These are phyloP conservation scores for Drosophila guanche DNA, from an alignment of 1,140 invertebrate genomes.

Conservation along the genomic window DNA sequence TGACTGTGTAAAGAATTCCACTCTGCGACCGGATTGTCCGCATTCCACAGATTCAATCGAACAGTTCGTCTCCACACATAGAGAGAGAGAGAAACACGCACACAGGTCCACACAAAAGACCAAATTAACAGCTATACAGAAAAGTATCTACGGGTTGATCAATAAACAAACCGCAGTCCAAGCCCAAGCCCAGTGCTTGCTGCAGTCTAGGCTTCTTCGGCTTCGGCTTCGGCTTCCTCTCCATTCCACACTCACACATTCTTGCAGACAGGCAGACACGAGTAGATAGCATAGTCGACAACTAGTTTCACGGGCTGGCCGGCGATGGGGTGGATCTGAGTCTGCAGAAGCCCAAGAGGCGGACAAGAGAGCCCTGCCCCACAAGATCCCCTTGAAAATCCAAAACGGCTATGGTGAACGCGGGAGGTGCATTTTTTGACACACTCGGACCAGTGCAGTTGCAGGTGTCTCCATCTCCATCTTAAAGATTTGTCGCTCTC, in stretches of 20 bases:
- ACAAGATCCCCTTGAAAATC: slow-evolving; percentile 26
- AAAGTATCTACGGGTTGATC: slow-evolving; percentile 72
- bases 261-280: slow-evolving; percentile 8
- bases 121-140: slow-evolving; percentile 71
- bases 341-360: slow-evolving; percentile 15
- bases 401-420: slow-evolving; percentile 24
- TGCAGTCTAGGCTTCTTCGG: slow-evolving; percentile 41
- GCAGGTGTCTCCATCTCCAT: slow-evolving; percentile 17
- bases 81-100: slow-evolving; percentile 19
- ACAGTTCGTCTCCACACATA: slow-evolving; percentile 42
- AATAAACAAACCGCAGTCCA: slow-evolving; percentile 67
- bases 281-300: slow-evolving; percentile 38
- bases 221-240: slow-evolving; percentile 31
- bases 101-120: slow-evolving; percentile 52
- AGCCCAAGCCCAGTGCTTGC: slow-evolving; percentile 37
- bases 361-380: slow-evolving; percentile 31
- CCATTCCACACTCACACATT: slow-evolving; percentile 1
- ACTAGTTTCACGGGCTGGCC: slow-evolving; percentile 37
- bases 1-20: slow-evolving; percentile 69
- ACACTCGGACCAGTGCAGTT: slow-evolving; percentile 25
- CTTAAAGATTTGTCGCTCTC: background rate
- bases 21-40: slow-evolving; percentile 77
- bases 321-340: slow-evolving; percentile 28
- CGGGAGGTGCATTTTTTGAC: slow-evolving; percentile 21
- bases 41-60: slow-evolving; percentile 76